Evolutionary conservation across 2,888 invertebrate species (phyloP).

Genomic region (Phania funesta): DNA sequence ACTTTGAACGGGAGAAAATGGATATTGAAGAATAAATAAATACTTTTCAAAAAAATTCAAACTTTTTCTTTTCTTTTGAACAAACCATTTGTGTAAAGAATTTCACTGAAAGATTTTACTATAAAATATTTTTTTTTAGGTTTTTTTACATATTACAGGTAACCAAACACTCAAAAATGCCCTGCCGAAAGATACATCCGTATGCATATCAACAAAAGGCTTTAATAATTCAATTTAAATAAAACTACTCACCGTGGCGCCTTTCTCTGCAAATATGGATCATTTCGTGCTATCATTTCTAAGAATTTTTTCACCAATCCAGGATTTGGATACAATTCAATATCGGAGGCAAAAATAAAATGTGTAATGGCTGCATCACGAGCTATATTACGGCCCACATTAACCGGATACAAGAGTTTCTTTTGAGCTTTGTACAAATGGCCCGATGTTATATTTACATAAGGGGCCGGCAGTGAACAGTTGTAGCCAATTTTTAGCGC

Average conservation of each 20-base stretch:
- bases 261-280: slow-evolving; percentile 83
- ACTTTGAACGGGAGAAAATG: too few relatives aligned
- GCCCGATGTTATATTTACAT: slow-evolving; percentile 84
- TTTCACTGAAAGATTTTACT: too few relatives aligned
- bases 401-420: slow-evolving; percentile 92
- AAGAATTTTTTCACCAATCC: slow-evolving; percentile 90
- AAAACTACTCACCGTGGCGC: slow-evolving; percentile 81
- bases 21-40: too few relatives aligned
- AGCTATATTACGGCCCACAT: slow-evolving; percentile 94
- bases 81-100: too few relatives aligned
- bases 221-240: too few relatives aligned
- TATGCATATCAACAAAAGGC: too few relatives aligned
- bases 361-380: slow-evolving; percentile 90
- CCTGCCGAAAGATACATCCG: too few relatives aligned
- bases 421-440: slow-evolving; percentile 90
- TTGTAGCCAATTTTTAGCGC: slow-evolving; percentile 85
- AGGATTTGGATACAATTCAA: slow-evolving; percentile 94
- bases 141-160: too few relatives aligned
- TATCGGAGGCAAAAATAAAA: slow-evolving; percentile 92
- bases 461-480: slow-evolving; percentile 87
- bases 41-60: too few relatives aligned
- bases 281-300: slow-evolving; percentile 90
- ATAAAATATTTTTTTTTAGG: too few relatives aligned
- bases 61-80: too few relatives aligned
- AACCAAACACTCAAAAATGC: too few relatives aligned